Conservation (phyloP, 2,888 invertebrate genomes). For the Eretmocerus hayati region DNA sequence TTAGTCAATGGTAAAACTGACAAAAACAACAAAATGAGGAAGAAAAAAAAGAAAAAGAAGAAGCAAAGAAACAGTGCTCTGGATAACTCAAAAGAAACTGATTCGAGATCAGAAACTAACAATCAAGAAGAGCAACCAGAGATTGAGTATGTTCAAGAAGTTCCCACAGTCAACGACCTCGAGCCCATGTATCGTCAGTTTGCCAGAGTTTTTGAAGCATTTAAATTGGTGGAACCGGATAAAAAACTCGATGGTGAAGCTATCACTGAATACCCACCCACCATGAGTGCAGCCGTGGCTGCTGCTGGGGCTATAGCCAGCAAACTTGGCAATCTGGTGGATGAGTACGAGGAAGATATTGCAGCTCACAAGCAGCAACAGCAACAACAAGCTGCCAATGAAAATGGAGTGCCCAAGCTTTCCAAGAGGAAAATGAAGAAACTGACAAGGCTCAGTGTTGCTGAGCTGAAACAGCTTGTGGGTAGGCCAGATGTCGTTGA, state of each 20-base stretch:
- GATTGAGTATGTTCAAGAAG: slow-evolving; percentile 70
- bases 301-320: slow-evolving; percentile 49
- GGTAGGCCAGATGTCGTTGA: slow-evolving; percentile 96
- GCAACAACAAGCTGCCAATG: slow-evolving; percentile 45
- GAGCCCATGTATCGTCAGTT: slow-evolving; percentile 93
- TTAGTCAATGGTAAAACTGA: slow-evolving; percentile 11
- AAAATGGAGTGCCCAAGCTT: slow-evolving; percentile 79
- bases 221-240: slow-evolving; percentile 76
- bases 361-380: slow-evolving; percentile 22
- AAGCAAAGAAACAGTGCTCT: slow-evolving; percentile 62
- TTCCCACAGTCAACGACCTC: slow-evolving; percentile 74
- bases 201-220: slow-evolving; percentile 85
- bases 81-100: slow-evolving; percentile 46
- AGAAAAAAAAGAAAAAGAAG: slow-evolving; percentile 47
- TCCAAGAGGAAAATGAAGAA: slow-evolving; percentile 95
- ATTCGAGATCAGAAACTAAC: slow-evolving; percentile 36
- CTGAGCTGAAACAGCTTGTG: slow-evolving; percentile 93
- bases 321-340: slow-evolving; percentile 42
- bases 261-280: slow-evolving; percentile 48
- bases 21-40: slow-evolving; percentile 27
- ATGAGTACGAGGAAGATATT: slow-evolving; percentile 41
- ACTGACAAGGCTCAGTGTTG: slow-evolving; percentile 88
- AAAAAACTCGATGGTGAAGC: slow-evolving; percentile 46
- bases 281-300: slow-evolving; percentile 31
- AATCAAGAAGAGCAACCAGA: slow-evolving; percentile 34